phyloP scores from a whole-genome alignment of 1,140 invertebrate genomes.

The Procambarus virginalis region DNA sequence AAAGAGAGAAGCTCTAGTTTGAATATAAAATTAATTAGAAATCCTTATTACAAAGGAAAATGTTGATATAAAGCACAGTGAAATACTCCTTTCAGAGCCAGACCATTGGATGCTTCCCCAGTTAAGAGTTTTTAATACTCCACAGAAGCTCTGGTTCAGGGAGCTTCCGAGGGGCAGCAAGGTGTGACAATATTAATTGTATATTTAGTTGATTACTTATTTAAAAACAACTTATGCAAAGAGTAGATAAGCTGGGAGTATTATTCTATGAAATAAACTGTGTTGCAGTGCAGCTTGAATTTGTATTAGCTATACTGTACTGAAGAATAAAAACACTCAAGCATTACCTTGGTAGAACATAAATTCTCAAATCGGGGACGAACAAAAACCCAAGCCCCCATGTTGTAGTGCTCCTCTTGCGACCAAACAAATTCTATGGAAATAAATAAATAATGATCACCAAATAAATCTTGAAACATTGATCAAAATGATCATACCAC shows the following conservation, averaged over 20 bases:
- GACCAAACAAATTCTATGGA: slow-evolving; percentile 91
- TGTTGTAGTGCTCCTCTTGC: slow-evolving; percentile 98
- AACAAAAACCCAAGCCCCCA: slow-evolving; percentile 97
- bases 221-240: not conserved
- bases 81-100: not conserved
- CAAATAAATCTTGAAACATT: not conserved
- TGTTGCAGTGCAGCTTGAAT: not conserved
- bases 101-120: not conserved
- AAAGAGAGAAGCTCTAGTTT: not conserved
- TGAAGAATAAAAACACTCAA: not conserved
- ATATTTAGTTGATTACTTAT: not conserved
- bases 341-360: slow-evolving; percentile 82
- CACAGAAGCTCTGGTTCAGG: too few relatives aligned
- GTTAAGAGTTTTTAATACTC: not conserved
- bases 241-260: not conserved
- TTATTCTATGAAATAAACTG: not conserved
- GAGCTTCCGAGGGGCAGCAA: too few relatives aligned
- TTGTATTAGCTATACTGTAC: not conserved
- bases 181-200: not conserved
- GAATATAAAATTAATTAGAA: not conserved
- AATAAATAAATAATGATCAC: slow-evolving; percentile 69
- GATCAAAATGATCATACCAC: not conserved
- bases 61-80: not conserved
- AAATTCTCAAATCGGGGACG: slow-evolving; percentile 93
- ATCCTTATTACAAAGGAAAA: not conserved